A percentile compares a stretch with the other conserved stretches of the same genome.
These are phyloP conservation scores for Branchellion lobata DNA, from an alignment of 2,888 invertebrate genomes.

Conservation along the genomic window DNA sequence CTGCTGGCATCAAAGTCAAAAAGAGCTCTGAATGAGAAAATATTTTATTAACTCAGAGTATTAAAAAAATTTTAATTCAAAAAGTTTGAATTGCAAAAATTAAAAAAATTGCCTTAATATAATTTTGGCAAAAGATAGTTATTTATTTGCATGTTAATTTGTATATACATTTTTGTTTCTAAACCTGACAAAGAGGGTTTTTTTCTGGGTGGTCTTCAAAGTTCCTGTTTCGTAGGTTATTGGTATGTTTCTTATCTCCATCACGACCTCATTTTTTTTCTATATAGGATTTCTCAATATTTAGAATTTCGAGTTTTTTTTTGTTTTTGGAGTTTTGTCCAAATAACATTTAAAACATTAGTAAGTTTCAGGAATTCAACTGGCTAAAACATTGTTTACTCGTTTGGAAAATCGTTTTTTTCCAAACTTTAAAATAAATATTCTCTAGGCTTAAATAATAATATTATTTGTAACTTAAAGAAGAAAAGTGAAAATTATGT, in stretches of 20 bases:
- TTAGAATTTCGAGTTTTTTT: too few species aligned
- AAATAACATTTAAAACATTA: too few species aligned
- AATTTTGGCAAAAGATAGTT: too few species aligned
- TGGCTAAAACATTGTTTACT: too few species aligned
- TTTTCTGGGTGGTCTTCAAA: conserved; percentile 88
- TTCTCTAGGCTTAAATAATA: too few species aligned
- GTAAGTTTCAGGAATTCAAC: too few species aligned
- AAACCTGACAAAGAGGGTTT: conserved; percentile 90
- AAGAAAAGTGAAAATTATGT: too few species aligned
- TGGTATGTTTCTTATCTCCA: neutral
- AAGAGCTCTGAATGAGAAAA: conserved; percentile 20
- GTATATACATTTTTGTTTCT: neutral
- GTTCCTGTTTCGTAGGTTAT: conserved; percentile 37
- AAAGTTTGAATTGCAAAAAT: neutral
- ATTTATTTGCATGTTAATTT: neutral
- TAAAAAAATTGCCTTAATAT: neutral
- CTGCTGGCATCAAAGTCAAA: conserved; percentile 40
- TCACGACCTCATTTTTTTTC: conserved; percentile 2
- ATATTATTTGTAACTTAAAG: too few species aligned
- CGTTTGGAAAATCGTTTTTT: too few species aligned
- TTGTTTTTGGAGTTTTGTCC: too few species aligned
- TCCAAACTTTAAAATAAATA: too few species aligned
- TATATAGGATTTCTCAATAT: neutral
- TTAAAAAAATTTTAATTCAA: neutral
- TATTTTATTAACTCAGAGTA: neutral